Base-by-base conservation (phyloP, 2,888 invertebrate species). In the Parnassius apollo region DNA sequence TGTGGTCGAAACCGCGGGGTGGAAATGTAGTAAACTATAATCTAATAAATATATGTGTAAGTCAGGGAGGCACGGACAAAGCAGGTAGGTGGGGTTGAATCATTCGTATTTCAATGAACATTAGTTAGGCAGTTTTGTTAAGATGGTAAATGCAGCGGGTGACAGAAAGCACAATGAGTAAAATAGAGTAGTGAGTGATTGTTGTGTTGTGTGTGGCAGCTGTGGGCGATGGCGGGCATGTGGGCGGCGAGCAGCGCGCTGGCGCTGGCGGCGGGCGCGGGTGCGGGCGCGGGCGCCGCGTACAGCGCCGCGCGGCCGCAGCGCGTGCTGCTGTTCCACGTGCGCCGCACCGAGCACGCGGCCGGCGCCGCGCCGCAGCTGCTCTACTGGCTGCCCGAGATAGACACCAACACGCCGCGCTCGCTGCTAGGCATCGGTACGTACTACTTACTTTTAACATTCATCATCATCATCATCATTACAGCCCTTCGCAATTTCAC, bases 401-500 rank as follows among this genome's bases (percentile, higher is more conserved):
- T 96, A 75, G 96, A 97, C 82, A 93, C 93, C 73, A 95, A 96
- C 83, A 95, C 95, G 81, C 94, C 94, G 13, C 91, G 92, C 70
- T 67, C 83, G 57, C 68, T 83, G 44, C 65, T 66, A 35, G 50
- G 46, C 9, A 65, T 76, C 65, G 76, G 84, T 83, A 44, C 12
- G 54, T 64, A 3, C 44, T 52, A 8, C 2, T 22, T 1, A 11
- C 10, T 25, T 25, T 18, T 18, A 18, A 18, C 18, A 0, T 18
- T 18, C 18, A 18, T 18, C 18, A 18, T 18, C 18, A 18, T 18
- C 18, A 18, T 18, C 18, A 18, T 18, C 18, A 18, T 18, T 18
- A 18, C 18, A 18, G 18, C 18, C 18, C 18, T 18, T 18, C 18
- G 18, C 18, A 18, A 18, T 18, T 18, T 18, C 18, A 18, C 18